These are phyloP conservation scores for Megaustenia siamemsis DNA, from an alignment of 2,888 invertebrate species.

Conservation along the genomic window DNA sequence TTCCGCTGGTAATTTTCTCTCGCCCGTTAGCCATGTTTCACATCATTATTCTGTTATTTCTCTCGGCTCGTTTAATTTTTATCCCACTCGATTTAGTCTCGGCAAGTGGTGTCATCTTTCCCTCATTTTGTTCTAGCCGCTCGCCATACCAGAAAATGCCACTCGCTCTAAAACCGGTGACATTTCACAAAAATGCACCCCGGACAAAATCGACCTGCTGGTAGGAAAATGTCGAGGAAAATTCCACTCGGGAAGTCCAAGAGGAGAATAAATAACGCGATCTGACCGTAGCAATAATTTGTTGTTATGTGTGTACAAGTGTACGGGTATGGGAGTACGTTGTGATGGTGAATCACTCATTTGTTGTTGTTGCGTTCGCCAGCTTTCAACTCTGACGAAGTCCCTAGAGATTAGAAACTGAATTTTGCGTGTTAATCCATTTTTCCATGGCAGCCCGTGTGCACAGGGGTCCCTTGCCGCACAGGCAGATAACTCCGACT, in stretches of 20 bases:
- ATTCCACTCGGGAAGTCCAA: slow-evolving; percentile 9
- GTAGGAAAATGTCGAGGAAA: slow-evolving; percentile 1
- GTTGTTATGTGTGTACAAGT: slow-evolving; percentile 1
- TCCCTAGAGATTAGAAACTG: too few species aligned
- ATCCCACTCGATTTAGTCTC: not conserved
- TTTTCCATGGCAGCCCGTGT: too few species aligned
- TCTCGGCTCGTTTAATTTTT: not conserved
- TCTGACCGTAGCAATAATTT: not conserved
- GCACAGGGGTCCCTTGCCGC: too few species aligned
- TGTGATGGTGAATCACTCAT: not conserved
- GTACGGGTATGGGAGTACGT: not conserved
- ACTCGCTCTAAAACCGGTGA: not conserved
- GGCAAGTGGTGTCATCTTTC: not conserved
- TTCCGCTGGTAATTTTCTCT: not conserved
- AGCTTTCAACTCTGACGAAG: too few species aligned
- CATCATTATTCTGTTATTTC: not conserved
- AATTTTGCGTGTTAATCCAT: too few species aligned
- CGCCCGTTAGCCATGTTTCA: not conserved
- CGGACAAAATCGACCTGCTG: not conserved
- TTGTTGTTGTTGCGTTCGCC: too few species aligned
- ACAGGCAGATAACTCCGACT: too few species aligned
- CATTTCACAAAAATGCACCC: not conserved
- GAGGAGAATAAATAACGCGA: slow-evolving; percentile 5
- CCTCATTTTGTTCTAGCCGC: not conserved
- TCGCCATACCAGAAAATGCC: not conserved